These are phyloP conservation scores for Ecdyonurus torrentis DNA, from an alignment of 2,888 invertebrate genomes.

Conservation along the genomic window DNA sequence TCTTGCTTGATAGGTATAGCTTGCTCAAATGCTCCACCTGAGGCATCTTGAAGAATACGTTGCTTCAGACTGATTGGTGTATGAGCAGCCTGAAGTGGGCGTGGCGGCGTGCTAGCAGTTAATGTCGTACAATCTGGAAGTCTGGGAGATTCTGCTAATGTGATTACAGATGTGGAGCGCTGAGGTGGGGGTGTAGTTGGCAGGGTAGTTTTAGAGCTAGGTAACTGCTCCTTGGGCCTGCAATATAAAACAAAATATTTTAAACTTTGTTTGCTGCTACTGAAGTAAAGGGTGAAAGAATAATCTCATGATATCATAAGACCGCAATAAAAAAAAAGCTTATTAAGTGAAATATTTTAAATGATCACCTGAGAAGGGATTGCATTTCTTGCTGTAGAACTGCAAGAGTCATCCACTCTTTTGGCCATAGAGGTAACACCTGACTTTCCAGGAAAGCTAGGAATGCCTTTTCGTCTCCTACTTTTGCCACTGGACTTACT, in stretches of 20 bases:
- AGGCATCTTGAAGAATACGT: conserved; percentile 19
- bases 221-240: no score
- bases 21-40: not conserved
- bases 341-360: no score
- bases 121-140: conserved; percentile 17
- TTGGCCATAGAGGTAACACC: not conserved
- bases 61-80: conserved; percentile 17
- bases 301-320: no score
- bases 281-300: no score
- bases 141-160: conserved; percentile 13
- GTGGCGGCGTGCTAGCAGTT: conserved; percentile 20
- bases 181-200: not conserved
- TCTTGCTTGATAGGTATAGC: not conserved
- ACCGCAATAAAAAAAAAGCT: no score
- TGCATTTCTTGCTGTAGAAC: not conserved
- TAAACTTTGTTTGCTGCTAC: no score
- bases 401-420: not conserved
- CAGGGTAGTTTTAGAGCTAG: not conserved
- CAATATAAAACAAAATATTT: no score
- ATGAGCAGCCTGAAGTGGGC: not conserved
- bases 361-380: not conserved
- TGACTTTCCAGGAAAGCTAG: not conserved
- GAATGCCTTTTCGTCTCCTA: not conserved
- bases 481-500: not conserved
- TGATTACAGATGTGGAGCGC: conserved; percentile 10